Conservation (phyloP, 2,113 vertebrate genomes). For the Nyctereutes procyonoides region DNA sequence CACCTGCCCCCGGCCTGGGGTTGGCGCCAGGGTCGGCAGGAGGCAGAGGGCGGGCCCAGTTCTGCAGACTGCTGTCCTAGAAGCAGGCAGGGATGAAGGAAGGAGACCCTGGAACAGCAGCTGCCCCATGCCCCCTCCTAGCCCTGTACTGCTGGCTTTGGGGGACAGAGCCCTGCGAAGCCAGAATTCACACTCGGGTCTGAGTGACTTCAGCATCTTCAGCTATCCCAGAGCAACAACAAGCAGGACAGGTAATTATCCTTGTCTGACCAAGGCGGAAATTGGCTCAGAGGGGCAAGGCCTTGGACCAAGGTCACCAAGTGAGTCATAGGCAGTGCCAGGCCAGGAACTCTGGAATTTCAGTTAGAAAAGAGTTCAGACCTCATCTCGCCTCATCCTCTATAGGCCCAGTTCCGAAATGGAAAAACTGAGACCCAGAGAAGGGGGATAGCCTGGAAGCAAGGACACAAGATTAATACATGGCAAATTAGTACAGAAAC, state of each 20-base stretch:
- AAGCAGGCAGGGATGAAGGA: background rate
- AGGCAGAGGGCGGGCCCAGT: background rate
- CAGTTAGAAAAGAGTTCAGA: background rate
- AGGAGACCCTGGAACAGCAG: background rate
- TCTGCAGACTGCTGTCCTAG: background rate
- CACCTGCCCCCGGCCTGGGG: background rate
- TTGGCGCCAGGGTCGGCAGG: background rate
- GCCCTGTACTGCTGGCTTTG: rapidly evolving
- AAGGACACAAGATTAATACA: background rate
- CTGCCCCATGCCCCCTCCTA: rapidly evolving
- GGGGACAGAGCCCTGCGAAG: background rate
- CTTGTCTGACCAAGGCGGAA: constrained; percentile 20
- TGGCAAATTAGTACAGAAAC: background rate
- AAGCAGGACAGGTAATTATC: constrained; percentile 24
- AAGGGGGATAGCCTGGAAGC: background rate
- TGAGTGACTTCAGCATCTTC: background rate
- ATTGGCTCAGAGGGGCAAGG: background rate
- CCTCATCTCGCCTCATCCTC: background rate
- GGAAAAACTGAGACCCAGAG: background rate
- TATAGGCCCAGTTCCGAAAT: background rate
- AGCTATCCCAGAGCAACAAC: background rate
- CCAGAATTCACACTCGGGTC: background rate
- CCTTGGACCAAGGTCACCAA: background rate
- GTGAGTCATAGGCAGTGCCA: background rate
- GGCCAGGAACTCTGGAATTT: background rate